phyloP scores from a whole-genome alignment of 2,797 vertebrate species.

The Pelochelys cantorii region DNA sequence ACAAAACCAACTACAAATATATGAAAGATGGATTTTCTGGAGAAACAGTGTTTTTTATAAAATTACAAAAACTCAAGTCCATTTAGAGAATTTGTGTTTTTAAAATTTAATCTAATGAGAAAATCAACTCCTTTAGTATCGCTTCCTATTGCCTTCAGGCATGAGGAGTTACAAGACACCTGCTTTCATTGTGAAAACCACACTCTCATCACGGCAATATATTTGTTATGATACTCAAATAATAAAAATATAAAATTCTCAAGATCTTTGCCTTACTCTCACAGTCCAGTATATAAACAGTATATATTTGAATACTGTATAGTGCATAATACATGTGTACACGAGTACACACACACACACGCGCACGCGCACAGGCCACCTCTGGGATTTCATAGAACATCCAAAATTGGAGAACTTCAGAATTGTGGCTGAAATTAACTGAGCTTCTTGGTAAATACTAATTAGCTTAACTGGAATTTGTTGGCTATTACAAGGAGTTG shows the following conservation, averaged over 20 bases:
- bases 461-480: not conserved
- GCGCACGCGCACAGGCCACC: not conserved
- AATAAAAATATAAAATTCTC: not conserved
- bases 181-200: constrained; percentile 1
- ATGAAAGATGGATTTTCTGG: constrained; percentile 7
- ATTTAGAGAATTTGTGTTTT: not conserved
- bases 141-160: constrained; percentile 36
- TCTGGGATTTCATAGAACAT: constrained; percentile 1
- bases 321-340: not conserved
- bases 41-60: constrained; percentile 5
- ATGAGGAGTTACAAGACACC: not conserved
- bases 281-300: not conserved
- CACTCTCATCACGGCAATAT: not conserved
- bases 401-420: not conserved
- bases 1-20: not conserved
- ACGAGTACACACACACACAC: not conserved
- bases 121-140: not conserved
- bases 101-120: not conserved
- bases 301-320: not conserved
- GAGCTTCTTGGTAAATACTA: not conserved
- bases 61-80: not conserved
- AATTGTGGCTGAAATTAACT: not conserved
- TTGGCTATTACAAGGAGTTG: not conserved
- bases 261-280: not conserved
- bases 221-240: not conserved